Evolutionary conservation across 2,888 invertebrate genomes (phyloP).

Genomic region (Pimpla rufipes): DNA sequence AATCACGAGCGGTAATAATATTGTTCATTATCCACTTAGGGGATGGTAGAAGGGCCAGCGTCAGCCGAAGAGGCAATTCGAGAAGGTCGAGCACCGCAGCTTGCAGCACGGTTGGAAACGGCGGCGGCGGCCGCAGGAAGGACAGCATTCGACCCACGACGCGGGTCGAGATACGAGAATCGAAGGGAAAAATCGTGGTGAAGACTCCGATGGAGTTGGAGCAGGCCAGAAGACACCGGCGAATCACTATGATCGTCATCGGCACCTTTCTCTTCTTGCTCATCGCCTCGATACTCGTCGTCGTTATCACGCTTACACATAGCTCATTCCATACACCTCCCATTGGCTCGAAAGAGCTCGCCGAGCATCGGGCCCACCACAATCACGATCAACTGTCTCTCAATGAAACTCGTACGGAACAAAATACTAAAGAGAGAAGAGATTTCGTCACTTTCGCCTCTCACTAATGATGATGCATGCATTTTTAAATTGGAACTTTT

Average conservation of each 20-base stretch:
- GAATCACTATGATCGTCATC: conserved; percentile 90
- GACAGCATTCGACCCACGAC: conserved; percentile 89
- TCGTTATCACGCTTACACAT: conserved; percentile 92
- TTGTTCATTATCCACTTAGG: conserved; percentile 70
- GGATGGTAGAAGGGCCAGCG: conserved; percentile 80
- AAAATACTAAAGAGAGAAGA: conserved; percentile 1
- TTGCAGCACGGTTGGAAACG: conserved; percentile 35
- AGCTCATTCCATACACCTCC: conserved; percentile 89
- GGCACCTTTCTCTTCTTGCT: conserved; percentile 91
- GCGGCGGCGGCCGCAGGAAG: conserved; percentile 89
- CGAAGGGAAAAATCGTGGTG: conserved; percentile 84
- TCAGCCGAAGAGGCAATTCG: conserved; percentile 74
- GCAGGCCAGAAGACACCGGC: conserved; percentile 89
- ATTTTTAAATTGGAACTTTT: conserved; percentile 22
- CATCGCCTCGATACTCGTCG: conserved; percentile 91
- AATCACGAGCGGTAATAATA: conserved; percentile 19
- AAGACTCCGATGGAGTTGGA: conserved; percentile 85
- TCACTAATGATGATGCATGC: neutral
- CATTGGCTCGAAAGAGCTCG: conserved; percentile 86
- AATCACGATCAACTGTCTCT: conserved; percentile 69
- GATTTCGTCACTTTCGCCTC: too few relatives aligned
- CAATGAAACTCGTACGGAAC: conserved; percentile 68
- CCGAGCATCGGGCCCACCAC: conserved; percentile 79
- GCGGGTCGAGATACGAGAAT: conserved; percentile 77
- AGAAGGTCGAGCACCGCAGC: conserved; percentile 74